A percentile compares a stretch with the other conserved stretches of the same genome.
phyloP scores from a whole-genome alignment of 2,888 invertebrate species.

The Chirona hameri region DNA sequence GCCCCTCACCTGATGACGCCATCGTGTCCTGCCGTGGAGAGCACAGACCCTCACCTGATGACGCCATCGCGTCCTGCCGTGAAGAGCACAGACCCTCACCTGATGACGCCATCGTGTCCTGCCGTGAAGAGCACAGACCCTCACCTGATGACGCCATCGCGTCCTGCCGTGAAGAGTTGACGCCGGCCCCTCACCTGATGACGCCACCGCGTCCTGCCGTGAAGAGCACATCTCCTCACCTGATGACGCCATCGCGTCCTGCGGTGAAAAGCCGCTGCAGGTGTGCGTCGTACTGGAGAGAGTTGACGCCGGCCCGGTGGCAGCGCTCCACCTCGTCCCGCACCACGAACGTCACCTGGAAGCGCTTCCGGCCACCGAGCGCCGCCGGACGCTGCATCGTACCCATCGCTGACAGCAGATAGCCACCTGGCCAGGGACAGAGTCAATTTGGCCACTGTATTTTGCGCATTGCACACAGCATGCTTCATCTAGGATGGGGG shows the following conservation, averaged over 20 bases:
- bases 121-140: neutral
- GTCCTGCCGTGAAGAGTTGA: neutral
- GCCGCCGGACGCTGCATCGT: slow-evolving; percentile 8
- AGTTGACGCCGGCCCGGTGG: slow-evolving; percentile 94
- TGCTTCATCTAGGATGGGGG: too few relatives aligned
- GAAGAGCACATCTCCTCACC: slow-evolving; percentile 55
- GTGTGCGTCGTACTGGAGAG: slow-evolving; percentile 84
- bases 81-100: slow-evolving; percentile 48
- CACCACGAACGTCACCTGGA: slow-evolving; percentile 97
- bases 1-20: too few relatives aligned
- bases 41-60: too few relatives aligned
- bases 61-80: too few relatives aligned
- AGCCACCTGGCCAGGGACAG: too few relatives aligned
- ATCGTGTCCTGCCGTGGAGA: too few relatives aligned
- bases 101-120: slow-evolving; percentile 67
- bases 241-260: slow-evolving; percentile 93
- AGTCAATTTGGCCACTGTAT: too few relatives aligned
- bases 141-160: neutral
- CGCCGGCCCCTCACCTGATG: too few relatives aligned
- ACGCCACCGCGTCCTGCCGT: too few relatives aligned
- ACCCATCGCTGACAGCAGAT: too few relatives aligned
- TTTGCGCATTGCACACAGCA: too few relatives aligned
- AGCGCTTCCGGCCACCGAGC: too few relatives aligned
- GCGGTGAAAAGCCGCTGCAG: slow-evolving; percentile 90
- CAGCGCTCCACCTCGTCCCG: slow-evolving; percentile 90